Evolutionary conservation across 1,140 invertebrate species (phyloP), one percentile per base, ranked within the genome.

Genomic region (Nylanderia fulva): DNA sequence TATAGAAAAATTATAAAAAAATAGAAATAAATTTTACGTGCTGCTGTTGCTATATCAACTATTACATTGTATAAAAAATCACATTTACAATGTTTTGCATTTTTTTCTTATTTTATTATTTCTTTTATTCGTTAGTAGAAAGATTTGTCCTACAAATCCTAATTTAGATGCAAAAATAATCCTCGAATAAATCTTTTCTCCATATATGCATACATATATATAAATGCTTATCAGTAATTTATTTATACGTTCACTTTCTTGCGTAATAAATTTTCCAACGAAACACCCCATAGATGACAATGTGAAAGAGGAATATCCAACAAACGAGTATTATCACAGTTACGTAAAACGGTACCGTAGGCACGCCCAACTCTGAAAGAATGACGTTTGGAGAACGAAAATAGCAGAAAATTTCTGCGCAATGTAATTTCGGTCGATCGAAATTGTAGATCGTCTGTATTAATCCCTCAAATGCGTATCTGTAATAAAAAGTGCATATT

Each of bases 391-490:
- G 87, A 0, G 69, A 85, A 0, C 85, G 85, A 5, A 92, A 48
- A 0, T 91, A 61, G 79, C 94, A 95, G 39, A 91, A 93, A 7
- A 91, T 87, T 7, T 83, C 74, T 11, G 95, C 85, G 86, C 97
- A 97, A 0, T 95, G 90, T 45, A 97, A 90, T 39, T 94, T 93
- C 6, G 91, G 88, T 60, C 98, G 95, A 72, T 96, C 93, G 1
- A 97, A 96, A 91, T 4, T 15, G 4, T 98, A 98, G 2, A 98
- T 96, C 1, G 96, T 95, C 86, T 97, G 96, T 36, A 98, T 91
- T 0, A 97, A 94, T 3, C 97, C 97, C 93, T 98, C 97, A 90
- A 98, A 98, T 0, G 96, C 96, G 72, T 98, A 98, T 18, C 94
- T 94, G 33, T 69, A 89, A 95, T 92, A 79, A 95, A 93, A 90